These are phyloP conservation scores for Myotis vivesi DNA, from an alignment of 2,797 vertebrate species.

Conservation along the genomic window DNA sequence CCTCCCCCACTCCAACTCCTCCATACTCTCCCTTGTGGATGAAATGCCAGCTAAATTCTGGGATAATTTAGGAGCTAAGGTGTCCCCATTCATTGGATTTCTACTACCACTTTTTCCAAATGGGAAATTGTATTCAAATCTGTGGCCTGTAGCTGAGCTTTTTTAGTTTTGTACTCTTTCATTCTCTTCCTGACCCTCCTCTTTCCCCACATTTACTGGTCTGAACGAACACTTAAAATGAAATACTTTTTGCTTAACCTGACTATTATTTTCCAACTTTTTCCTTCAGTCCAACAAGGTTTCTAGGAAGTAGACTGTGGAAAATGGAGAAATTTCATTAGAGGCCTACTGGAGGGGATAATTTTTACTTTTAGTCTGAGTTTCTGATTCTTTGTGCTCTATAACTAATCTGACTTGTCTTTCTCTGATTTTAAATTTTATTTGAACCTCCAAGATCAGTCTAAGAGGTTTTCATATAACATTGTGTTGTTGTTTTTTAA, in stretches of 20 bases:
- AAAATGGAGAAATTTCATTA: conserved; percentile 8
- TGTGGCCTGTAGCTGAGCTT: neutral
- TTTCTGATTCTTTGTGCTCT: conserved; percentile 42
- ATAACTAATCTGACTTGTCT: neutral
- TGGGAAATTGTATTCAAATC: no score
- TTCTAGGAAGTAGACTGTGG: neutral
- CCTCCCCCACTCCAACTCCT: neutral
- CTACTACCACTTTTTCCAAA: neutral
- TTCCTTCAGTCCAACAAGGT: neutral
- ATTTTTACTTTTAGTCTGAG: conserved; percentile 26
- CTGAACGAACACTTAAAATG: conserved; percentile 16
- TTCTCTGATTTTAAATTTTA: conserved; percentile 14
- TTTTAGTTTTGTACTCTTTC: neutral
- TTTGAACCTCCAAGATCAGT: neutral
- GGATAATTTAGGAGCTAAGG: neutral
- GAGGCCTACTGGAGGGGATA: neutral
- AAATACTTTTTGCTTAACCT: neutral
- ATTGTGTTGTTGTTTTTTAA: neutral
- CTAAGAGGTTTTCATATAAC: neutral
- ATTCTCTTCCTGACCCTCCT: neutral
- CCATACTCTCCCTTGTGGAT: neutral
- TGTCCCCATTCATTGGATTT: neutral
- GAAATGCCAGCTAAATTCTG: neutral
- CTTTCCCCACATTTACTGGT: neutral
- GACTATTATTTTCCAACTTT: conserved; percentile 7